These are phyloP conservation scores for Hippotragus niger DNA, from an alignment of 2,113 vertebrate genomes.

Conservation along the genomic window DNA sequence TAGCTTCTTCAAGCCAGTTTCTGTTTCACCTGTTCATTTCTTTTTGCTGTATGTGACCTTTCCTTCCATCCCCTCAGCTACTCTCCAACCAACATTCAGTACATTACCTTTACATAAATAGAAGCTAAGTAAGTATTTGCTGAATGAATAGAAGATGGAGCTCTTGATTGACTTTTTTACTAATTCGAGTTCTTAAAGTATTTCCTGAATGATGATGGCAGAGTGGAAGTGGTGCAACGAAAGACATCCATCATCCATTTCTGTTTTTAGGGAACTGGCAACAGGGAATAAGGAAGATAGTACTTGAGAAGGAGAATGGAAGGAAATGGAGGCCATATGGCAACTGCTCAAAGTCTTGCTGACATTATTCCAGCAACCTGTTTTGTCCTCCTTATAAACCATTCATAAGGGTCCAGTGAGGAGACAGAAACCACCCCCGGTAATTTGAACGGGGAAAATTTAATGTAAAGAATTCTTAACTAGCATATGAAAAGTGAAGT, in stretches of 20 bases:
- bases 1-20: neutral
- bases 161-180: neutral
- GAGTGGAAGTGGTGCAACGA: rapidly evolving
- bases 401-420: neutral
- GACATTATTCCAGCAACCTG: neutral
- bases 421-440: neutral
- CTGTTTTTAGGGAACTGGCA: neutral
- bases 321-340: rapidly evolving
- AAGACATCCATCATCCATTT: neutral
- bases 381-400: neutral
- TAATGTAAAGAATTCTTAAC: neutral
- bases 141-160: neutral
- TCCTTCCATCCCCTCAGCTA: neutral
- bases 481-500: neutral
- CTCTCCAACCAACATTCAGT: neutral
- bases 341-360: too few species aligned
- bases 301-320: neutral
- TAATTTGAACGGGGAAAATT: neutral
- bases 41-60: neutral
- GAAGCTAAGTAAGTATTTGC: neutral
- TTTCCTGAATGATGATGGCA: neutral
- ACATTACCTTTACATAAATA: rapidly evolving
- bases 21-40: neutral
- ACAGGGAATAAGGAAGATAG: neutral
- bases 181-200: neutral